Base-by-base conservation (phyloP, 1,140 invertebrate genomes). In the Brachystomella parvula region DNA sequence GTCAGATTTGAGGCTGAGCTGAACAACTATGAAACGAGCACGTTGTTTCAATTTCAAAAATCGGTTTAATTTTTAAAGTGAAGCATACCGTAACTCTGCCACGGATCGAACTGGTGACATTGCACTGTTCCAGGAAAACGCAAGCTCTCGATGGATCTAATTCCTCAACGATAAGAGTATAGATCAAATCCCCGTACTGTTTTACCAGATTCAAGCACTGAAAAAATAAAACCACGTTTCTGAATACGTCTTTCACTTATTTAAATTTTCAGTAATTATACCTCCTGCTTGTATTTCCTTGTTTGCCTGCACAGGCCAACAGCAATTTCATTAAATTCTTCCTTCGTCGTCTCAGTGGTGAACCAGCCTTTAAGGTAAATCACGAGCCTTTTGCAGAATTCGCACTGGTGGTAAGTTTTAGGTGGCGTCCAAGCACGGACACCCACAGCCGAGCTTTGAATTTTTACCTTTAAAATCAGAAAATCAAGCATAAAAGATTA, bases 311-410 rank as follows among this genome's bases (percentile, higher is more conserved):
- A 94, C 26, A 94, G 75, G 64, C 89, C 89, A 73, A 85, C 77
- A 17, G 92, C 76, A 1, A 93, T 84, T 75, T 83, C 78, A 75
- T 87, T 82, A 76, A 94, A 94, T 80, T 93, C 89, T 0, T 77
- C 67, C 76, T 89, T 86, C 0, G 91, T 92, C 0, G 90, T 92
- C 74, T 94, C 92, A n/a, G 90, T 85, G 31, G 89, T 81, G 0
- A 94, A 76, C 26, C 90, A 80, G 77, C 93, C 87, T 66, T 83
- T 84, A 65, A 92, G 78, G 79, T 94, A 89, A 35, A 79, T 78
- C 0, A 93, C 86, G 28, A 93, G 75, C 77, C 90, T 87, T 74
- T 89, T 84, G 75, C 90, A 94, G 53, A 94, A 82, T 69, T 92
- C 86, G 76, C 90, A 94, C 21, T 89, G 85, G 35, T 90, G 76